Base-by-base conservation (phyloP, 1,140 invertebrate species). In the Hydropsyche tenuis region DNA sequence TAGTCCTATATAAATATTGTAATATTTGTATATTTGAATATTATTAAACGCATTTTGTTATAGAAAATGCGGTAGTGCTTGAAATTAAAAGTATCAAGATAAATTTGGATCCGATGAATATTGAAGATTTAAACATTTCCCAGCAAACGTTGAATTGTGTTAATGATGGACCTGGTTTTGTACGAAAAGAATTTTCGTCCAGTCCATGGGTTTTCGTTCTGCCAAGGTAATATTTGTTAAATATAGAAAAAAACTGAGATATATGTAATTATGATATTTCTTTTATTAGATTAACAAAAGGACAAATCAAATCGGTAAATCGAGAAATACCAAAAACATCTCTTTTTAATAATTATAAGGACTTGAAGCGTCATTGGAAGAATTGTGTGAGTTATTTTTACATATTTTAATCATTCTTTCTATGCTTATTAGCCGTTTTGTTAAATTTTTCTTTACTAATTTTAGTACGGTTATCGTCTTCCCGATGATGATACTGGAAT, bases 361-460 rank as follows among this genome's bases (percentile, higher is more conserved):
- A 85, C 75, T 78, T 86, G 51, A 82, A 81, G 72, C 81, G 85
- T 23, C 83, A 86, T 73, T 86, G 85, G 85, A 86, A 86, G 79
- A 86, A 86, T 79, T 85, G 84, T 75, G 85, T 85, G 78, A 82
- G 83, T 81, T 16, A 27, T 20, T 6, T 42, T 68, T 43, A 37
- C 48, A 12, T 14, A 1, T 9, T 9, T n/a, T n/a, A n/a, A n/a
- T n/a, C n/a, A n/a, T n/a, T 37, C 3, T 43, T 43, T 53, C 63
- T 16, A 14, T 69, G 68, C n/a, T 62, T 23, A 30, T 62, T 30
- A 51, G n/a, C n/a, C n/a, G n/a, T 42, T 37, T 23, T 22, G 16
- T 23, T 56, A 23, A 1, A 63, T 42, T 18, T 30, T 12, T 30
- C 18, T 22, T 65, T 71, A 18, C 42, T 16, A 60, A 42, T 51